These are phyloP conservation scores for Drosophila saltans DNA, from an alignment of 1,140 invertebrate species.

Conservation along the genomic window DNA sequence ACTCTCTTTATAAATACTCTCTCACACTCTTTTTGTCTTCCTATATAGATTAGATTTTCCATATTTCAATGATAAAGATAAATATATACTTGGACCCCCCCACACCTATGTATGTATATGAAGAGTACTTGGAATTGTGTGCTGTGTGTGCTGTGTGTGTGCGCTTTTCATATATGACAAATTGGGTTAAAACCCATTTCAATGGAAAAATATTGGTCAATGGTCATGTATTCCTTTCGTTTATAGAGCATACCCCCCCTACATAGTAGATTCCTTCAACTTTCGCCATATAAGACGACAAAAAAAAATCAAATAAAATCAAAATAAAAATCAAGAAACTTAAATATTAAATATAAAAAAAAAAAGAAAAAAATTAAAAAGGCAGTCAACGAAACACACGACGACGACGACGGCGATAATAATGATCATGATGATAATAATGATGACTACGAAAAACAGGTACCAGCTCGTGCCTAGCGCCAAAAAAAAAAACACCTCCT, in stretches of 20 bases:
- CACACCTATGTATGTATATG: no score
- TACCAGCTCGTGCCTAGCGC: conserved; percentile 79
- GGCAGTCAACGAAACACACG: conserved; percentile 3
- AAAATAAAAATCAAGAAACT: background rate
- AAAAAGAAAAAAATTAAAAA: background rate
- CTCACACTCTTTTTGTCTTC: conserved; percentile 27
- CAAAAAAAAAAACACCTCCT: conserved; percentile 16
- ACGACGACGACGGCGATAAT: background rate
- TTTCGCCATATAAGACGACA: background rate
- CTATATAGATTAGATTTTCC: conserved; percentile 53
- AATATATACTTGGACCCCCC: conserved; percentile 3
- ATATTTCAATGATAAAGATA: conserved; percentile 21
- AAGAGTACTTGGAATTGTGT: background rate
- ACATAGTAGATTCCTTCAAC: background rate
- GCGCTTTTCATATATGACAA: background rate
- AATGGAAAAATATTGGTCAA: background rate
- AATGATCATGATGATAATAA: conserved; percentile 16
- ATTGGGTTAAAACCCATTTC: conserved; percentile 14
- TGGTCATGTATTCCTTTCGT: no score
- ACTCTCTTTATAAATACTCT: background rate
- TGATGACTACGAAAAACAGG: conserved; percentile 66
- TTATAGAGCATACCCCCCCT: background rate
- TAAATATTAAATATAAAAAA: background rate
- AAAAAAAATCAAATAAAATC: background rate
- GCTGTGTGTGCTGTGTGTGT: no score